Conservation (phyloP, 2,797 vertebrate genomes). For the Myotis planiceps region DNA sequence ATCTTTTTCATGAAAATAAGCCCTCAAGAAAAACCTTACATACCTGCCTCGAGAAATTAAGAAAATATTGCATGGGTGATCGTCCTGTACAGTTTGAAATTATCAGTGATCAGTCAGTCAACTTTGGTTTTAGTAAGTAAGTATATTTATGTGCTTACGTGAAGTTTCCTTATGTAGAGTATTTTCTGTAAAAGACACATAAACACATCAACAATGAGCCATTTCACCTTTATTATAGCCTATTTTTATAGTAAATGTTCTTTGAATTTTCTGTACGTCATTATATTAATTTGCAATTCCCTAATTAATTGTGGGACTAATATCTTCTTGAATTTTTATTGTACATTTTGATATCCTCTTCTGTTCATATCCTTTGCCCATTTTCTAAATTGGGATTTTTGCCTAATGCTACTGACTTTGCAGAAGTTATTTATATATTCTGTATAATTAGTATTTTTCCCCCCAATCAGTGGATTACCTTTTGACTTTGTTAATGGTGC, state of each 20-base stretch:
- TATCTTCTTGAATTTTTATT: not conserved
- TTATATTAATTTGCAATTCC: not conserved
- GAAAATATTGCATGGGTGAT: slow-evolving; percentile 97
- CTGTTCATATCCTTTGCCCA: not conserved
- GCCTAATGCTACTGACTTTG: not conserved
- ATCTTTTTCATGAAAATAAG: slow-evolving; percentile 99
- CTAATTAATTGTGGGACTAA: not conserved
- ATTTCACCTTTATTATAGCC: not conserved
- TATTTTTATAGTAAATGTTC: slow-evolving; percentile 3
- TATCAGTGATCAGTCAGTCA: slow-evolving; percentile 96
- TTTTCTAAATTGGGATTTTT: not conserved
- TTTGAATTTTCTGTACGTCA: not conserved
- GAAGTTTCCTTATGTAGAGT: not conserved
- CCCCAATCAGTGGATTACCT: not conserved
- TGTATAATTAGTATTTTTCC: not conserved
- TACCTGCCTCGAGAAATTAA: slow-evolving; percentile 91
- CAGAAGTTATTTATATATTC: not conserved
- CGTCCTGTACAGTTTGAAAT: slow-evolving; percentile 94
- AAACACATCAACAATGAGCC: not conserved
- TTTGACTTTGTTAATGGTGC: not conserved
- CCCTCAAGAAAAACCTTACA: slow-evolving; percentile 94
- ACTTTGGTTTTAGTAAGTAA: slow-evolving; percentile 96
- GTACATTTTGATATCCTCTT: not conserved
- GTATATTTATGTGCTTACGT: slow-evolving; percentile 71
- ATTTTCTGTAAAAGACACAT: not conserved